phyloP scores from a whole-genome alignment of 2,797 vertebrate genomes.

The Tinamus major region DNA sequence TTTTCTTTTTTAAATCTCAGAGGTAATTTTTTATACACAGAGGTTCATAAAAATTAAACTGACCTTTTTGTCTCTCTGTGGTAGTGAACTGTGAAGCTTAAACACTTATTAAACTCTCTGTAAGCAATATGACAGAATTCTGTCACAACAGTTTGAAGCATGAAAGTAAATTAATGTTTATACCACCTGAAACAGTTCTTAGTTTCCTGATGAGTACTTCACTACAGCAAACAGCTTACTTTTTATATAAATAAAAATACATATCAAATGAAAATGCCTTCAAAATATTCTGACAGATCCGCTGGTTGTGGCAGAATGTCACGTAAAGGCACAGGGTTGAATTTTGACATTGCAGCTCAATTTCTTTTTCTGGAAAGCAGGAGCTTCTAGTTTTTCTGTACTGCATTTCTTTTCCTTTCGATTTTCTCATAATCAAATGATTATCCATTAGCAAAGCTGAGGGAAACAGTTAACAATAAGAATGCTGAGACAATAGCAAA shows the following conservation, averaged over 20 bases:
- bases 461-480: neutral
- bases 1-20: neutral
- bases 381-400: neutral
- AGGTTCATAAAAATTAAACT: neutral
- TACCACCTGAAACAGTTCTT: neutral
- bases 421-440: constrained; percentile 7
- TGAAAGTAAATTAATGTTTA: neutral
- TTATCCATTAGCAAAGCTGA: neutral
- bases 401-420: neutral
- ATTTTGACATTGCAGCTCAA: neutral
- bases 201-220: neutral
- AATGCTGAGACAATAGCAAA: neutral
- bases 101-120: neutral
- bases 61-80: neutral
- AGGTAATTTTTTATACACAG: neutral
- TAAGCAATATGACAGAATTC: neutral
- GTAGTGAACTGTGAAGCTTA: neutral
- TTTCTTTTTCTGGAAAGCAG: neutral
- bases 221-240: neutral
- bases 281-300: neutral
- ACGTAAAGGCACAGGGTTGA: neutral
- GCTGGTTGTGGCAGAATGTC: neutral
- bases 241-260: neutral
- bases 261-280: neutral
- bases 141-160: neutral